These are phyloP conservation scores for Stegastes partitus DNA, from an alignment of 2,113 vertebrate species.

Conservation along the genomic window DNA sequence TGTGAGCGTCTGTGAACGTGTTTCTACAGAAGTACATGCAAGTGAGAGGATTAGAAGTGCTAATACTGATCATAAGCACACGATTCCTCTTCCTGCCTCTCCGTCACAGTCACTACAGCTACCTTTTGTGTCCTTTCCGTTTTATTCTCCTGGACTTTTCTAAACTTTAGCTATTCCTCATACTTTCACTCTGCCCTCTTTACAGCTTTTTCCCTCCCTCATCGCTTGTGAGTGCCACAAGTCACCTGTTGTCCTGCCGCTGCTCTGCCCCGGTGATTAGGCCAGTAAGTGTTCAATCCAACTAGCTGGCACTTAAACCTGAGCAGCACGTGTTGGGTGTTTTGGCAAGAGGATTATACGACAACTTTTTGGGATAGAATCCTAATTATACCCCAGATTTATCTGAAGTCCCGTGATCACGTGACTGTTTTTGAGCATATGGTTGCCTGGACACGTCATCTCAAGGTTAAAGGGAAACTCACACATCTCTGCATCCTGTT, in stretches of 20 bases:
- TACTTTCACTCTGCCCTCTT: not conserved
- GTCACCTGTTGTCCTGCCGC: conserved; percentile 9
- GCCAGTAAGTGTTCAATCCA: conserved; percentile 38
- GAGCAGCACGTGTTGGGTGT: conserved; percentile 38
- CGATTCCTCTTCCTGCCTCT: conserved; percentile 22
- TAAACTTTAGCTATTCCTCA: not conserved
- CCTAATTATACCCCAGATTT: too few relatives aligned
- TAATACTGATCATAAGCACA: conserved; percentile 61
- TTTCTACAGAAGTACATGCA: conserved; percentile 32
- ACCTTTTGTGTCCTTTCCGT: not conserved
- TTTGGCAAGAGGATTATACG: too few relatives aligned
- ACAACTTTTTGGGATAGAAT: too few relatives aligned
- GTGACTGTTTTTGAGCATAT: too few relatives aligned
- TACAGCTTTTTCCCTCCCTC: not conserved
- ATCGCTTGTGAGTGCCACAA: not conserved
- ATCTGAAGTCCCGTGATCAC: too few relatives aligned
- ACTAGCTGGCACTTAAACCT: conserved; percentile 50
- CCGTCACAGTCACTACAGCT: not conserved
- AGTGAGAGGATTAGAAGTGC: conserved; percentile 64
- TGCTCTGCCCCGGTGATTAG: not conserved
- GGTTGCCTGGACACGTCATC: too few relatives aligned
- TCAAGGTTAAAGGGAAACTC: too few relatives aligned
- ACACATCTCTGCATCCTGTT: too few relatives aligned
- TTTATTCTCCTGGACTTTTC: not conserved
- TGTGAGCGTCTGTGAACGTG: conserved; percentile 3